phyloP scores from a whole-genome alignment of 2,113 vertebrate genomes.

The Merops nubicus region DNA sequence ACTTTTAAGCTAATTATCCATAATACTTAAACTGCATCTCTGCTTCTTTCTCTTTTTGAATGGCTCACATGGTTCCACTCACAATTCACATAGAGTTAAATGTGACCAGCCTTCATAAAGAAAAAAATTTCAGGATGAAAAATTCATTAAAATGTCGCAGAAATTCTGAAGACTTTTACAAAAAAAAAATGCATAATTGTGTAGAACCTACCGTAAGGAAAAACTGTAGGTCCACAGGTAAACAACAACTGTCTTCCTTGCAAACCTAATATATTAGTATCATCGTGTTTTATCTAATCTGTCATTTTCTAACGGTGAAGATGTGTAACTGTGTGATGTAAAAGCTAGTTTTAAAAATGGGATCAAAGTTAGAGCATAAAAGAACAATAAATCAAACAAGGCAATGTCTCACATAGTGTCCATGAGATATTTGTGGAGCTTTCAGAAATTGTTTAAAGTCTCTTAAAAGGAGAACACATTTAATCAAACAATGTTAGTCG shows the following conservation, averaged over 20 bases:
- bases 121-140: not conserved
- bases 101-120: not conserved
- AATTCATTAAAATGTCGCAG: not conserved
- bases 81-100: not conserved
- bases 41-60: not conserved
- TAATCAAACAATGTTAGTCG: not conserved
- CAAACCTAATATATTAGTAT: not conserved
- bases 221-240: not conserved
- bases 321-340: not conserved
- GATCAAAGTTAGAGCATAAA: not conserved
- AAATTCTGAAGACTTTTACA: not conserved
- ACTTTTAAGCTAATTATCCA: not conserved
- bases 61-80: not conserved
- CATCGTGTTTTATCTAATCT: not conserved
- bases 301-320: not conserved
- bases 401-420: not conserved
- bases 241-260: not conserved
- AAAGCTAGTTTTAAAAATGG: not conserved
- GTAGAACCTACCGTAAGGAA: not conserved
- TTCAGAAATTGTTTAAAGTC: not conserved
- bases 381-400: not conserved
- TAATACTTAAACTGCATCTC: not conserved
- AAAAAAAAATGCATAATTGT: not conserved
- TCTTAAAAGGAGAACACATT: not conserved
- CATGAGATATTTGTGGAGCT: not conserved